Evolutionary conservation across 2,888 invertebrate species (phyloP), one percentile per base, ranked within the genome.

Genomic region (Drosophila testacea): DNA sequence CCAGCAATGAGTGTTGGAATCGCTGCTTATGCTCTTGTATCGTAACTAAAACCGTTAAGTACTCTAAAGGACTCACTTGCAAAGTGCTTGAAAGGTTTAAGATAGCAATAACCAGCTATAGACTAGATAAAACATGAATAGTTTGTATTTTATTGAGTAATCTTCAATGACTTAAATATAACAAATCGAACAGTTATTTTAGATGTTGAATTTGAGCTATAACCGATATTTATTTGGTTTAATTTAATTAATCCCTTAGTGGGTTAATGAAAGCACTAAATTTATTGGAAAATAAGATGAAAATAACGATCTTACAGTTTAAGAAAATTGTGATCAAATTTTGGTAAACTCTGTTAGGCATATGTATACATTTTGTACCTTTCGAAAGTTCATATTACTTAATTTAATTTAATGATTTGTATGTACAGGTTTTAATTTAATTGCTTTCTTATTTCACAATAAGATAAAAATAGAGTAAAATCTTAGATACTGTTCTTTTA

Each of bases 11-110:
- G 62, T 65, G 48, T 51, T 54, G 56, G 42, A 68, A 68, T 68
- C 64, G 44, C 57, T 69, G 75, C 54, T 69, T 61, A 72, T 51
- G 70, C 41, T 59, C 63, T 78, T 64, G 44, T 61, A 69, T 64
- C 60, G 69, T 70, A 75, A 73, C 79, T 56, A 73, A 80, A 76
- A 67, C 68, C 74, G 39, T 54, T 73, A 79, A 73, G 67, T 50
- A 66, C 76, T 70, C 38, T 41, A 42, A 60, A 70, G 64, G 34
- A 56, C 51, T 63, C 61, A 50, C 78, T 64, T 65, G 62, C 76
- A 56, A 63, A 75, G 47, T 66, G 65, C 61, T 77, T 52, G 47
- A 59, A 73, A 50, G 69, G 60, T 38, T 46, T 59, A 30, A 11
- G 6, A 22, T 13, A 39, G 27, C 36, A 42, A 39, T 38, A 46